Conservation (phyloP, 2,888 invertebrate species). For the Nebria salina region DNA sequence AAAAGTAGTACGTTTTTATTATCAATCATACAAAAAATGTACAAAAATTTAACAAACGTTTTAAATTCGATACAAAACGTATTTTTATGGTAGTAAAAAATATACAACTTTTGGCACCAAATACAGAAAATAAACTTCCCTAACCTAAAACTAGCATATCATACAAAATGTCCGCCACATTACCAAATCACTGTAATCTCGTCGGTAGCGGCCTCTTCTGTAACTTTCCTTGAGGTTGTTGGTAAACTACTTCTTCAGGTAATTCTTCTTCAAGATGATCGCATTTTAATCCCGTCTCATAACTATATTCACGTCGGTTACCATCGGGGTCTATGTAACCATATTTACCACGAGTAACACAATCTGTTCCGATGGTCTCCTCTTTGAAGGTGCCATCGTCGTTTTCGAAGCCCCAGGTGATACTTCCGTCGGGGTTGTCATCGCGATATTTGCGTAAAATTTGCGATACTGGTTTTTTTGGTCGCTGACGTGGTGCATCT, state of each 20-base stretch:
- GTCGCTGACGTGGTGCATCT: conserved; percentile 58
- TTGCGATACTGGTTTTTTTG: conserved; percentile 59
- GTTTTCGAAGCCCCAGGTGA: conserved; percentile 89
- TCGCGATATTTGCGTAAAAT: conserved; percentile 72
- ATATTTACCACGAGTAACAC: conserved; percentile 76
- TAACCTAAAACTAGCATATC: conserved; percentile 14
- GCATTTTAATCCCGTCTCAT: conserved; percentile 82
- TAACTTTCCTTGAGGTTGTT: conserved; percentile 27
- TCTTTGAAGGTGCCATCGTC: conserved; percentile 89
- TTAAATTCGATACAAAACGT: not conserved
- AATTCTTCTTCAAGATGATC: conserved; percentile 65
- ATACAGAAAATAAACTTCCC: conserved; percentile 12
- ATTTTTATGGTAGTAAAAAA: not conserved
- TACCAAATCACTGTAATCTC: conserved; percentile 29
- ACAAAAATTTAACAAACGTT: not conserved
- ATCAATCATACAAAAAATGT: conserved; percentile 4
- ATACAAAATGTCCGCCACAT: conserved; percentile 11
- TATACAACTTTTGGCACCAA: conserved; percentile 32
- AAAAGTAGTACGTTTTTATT: conserved; percentile 11
- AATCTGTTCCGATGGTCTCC: conserved; percentile 81
- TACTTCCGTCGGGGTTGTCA: conserved; percentile 83
- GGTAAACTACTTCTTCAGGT: conserved; percentile 46
- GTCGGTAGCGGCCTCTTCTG: conserved; percentile 31
- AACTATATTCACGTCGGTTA: conserved; percentile 81
- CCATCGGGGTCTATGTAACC: conserved; percentile 88